Conservation (phyloP, 53 echinoderm and acorn worm species). For the Antedon mediterranea region DNA sequence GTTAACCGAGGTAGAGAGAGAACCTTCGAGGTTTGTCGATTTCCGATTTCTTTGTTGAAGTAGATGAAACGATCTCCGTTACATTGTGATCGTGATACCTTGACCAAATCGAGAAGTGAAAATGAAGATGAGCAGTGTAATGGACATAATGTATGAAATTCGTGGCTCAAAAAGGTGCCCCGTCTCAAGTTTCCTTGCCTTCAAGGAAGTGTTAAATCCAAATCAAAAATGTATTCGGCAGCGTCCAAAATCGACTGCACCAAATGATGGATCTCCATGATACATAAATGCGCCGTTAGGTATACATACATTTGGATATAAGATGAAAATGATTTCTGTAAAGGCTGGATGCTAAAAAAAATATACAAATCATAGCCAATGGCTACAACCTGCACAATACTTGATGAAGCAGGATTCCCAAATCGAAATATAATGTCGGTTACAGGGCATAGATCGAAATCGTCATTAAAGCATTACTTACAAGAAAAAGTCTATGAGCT, state of each 20-base stretch:
- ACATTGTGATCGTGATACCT: not conserved
- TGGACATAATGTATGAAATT: not conserved
- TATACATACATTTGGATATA: not conserved
- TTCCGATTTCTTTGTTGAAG: not conserved
- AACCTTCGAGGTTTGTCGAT: not conserved
- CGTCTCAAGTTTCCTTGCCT: not conserved
- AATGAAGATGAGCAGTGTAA: not conserved
- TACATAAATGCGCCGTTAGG: not conserved
- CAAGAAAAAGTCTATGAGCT: no score
- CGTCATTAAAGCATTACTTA: no score
- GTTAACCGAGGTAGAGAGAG: not conserved
- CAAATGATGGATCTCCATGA: not conserved
- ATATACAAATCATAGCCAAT: not conserved
- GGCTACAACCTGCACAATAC: conserved; percentile 5
- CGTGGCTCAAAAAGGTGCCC: not conserved
- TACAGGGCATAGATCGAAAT: no score
- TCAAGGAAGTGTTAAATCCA: not conserved
- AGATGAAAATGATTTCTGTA: not conserved
- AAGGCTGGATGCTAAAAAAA: not conserved
- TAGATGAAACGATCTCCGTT: not conserved
- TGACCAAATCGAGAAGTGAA: not conserved
- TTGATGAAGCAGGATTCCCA: conserved; percentile 1
- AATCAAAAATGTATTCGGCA: not conserved
- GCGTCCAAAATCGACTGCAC: not conserved
- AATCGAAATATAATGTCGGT: conserved; percentile 12